These are phyloP conservation scores for Emesis russula DNA, from an alignment of 2,888 invertebrate genomes.

Conservation along the genomic window DNA sequence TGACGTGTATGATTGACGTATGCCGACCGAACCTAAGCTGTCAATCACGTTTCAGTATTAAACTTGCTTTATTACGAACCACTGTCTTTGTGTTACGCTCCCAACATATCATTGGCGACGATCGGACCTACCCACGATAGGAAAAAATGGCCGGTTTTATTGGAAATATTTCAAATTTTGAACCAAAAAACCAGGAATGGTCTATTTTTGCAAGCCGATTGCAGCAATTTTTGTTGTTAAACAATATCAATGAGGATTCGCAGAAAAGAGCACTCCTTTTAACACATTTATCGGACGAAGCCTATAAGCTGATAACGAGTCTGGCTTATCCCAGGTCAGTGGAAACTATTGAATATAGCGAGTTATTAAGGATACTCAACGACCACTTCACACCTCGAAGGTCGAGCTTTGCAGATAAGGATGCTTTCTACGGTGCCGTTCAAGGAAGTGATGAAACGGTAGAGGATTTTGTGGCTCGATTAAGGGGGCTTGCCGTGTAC, in stretches of 20 bases:
- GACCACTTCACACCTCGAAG: background rate
- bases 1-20: too few species aligned
- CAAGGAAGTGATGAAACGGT: background rate
- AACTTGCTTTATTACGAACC: too few species aligned
- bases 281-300: constrained; percentile 24
- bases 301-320: constrained; percentile 18
- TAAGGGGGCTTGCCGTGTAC: constrained; percentile 1
- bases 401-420: background rate
- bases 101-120: constrained; percentile 23
- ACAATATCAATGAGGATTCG: background rate
- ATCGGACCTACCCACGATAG: background rate
- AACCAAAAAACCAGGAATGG: constrained; percentile 4
- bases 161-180: constrained; percentile 16
- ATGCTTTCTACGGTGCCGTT: background rate
- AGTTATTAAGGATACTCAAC: constrained; percentile 25
- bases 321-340: constrained; percentile 17
- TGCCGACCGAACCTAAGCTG: too few species aligned
- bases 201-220: background rate
- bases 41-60: too few species aligned
- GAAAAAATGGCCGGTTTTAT: constrained; percentile 14
- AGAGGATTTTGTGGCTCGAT: background rate
- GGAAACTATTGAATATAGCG: constrained; percentile 19
- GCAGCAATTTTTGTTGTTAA: background rate
- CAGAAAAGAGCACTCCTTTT: constrained; percentile 18
- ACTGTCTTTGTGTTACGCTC: background rate